Percentiles rank a stretch among this genome's conserved stretches.
phyloP scores from a whole-genome alignment of 2,797 vertebrate genomes.

The Crypturellus tataupa region DNA sequence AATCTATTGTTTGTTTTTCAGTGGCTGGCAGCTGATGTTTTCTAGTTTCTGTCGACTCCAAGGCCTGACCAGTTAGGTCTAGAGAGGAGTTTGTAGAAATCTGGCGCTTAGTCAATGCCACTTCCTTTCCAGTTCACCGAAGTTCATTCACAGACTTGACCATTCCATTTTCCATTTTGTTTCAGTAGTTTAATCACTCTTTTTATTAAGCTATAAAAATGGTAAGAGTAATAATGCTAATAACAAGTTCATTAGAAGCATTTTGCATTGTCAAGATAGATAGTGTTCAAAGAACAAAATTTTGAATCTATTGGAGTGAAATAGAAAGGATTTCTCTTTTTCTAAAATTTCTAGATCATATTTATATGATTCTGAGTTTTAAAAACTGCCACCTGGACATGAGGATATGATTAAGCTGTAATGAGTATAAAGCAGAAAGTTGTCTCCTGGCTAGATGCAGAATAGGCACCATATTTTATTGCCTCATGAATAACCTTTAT shows the following conservation, averaged over 20 bases:
- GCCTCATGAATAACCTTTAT: not conserved
- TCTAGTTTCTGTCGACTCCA: not conserved
- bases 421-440: not conserved
- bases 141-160: not conserved
- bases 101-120: rapidly evolving
- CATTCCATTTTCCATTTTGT: not conserved
- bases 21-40: not conserved
- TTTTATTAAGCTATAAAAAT: not conserved
- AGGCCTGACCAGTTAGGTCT: not conserved
- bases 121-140: not conserved
- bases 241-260: not conserved
- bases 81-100: not conserved
- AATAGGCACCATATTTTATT: not conserved
- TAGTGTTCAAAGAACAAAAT: not conserved
- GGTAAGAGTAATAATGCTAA: too few species aligned
- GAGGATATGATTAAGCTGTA: not conserved
- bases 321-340: not conserved
- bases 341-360: not conserved
- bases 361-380: not conserved
- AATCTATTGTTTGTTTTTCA: not conserved
- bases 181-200: not conserved
- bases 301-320: not conserved
- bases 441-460: not conserved
- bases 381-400: not conserved
- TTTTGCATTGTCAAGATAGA: not conserved